Conservation (phyloP, 2,888 invertebrate genomes). For the Tineola bisselliella region DNA sequence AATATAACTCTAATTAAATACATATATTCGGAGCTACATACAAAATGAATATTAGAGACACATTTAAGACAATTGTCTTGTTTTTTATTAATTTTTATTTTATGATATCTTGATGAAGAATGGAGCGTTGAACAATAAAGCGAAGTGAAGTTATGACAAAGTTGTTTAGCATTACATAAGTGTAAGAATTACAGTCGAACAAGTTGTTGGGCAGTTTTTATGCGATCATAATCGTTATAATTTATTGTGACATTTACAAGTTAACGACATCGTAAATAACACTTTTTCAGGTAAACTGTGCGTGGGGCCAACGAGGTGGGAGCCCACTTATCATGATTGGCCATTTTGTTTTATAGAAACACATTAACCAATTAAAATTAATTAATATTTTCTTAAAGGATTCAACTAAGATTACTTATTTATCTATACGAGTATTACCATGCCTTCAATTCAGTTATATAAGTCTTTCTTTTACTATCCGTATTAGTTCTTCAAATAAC, state of each 20-base stretch:
- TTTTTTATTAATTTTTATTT: no score
- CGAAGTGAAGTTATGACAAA: no score
- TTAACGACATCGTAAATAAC: conserved; percentile 45
- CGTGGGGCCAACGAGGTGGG: background rate
- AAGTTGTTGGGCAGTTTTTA: conserved; percentile 8
- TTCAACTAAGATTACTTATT: background rate
- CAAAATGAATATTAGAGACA: no score
- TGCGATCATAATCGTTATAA: conserved; percentile 33
- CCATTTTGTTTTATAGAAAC: conserved; percentile 11
- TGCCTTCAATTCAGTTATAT: no score
- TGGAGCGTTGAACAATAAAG: no score
- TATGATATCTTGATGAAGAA: no score
- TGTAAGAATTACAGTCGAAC: background rate
- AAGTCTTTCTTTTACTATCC: no score
- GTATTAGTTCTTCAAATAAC: no score
- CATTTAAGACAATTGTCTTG: no score
- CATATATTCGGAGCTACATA: no score
- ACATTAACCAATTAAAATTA: conserved; percentile 1
- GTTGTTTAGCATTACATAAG: background rate
- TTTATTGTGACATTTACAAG: conserved; percentile 40
- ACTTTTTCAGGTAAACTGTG: conserved; percentile 18
- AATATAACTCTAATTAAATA: no score
- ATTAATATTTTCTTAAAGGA: background rate
- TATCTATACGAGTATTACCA: no score
- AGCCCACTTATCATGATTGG: conserved; percentile 11